Evolutionary conservation across 2,113 vertebrate species (phyloP).

Genomic region (Callithrix jacchus): DNA sequence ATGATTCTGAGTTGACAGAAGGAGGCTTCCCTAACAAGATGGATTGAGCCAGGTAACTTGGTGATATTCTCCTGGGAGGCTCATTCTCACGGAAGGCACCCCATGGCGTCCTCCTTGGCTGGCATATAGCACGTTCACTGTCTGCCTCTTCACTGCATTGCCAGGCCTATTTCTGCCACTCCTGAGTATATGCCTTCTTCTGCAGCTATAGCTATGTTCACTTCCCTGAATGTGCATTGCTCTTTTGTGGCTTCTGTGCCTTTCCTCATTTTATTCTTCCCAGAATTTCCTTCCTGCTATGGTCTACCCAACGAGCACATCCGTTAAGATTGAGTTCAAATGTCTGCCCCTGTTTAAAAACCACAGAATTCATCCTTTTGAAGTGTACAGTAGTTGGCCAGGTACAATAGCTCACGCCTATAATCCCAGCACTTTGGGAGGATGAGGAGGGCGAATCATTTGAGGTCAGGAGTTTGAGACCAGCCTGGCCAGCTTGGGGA

Average conservation of each 20-base stretch:
- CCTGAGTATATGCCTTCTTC: background rate
- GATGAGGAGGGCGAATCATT: no score
- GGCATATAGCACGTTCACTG: background rate
- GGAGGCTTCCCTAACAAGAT: background rate
- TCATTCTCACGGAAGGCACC: background rate
- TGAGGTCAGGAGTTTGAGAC: no score
- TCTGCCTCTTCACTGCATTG: background rate
- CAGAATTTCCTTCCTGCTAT: slow-evolving; percentile 19
- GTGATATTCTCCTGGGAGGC: background rate
- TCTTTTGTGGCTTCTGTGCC: background rate
- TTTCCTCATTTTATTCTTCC: background rate
- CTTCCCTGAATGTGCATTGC: background rate
- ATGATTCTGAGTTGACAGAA: background rate
- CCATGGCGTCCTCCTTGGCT: background rate
- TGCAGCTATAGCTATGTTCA: background rate
- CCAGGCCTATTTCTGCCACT: background rate
- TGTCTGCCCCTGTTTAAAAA: background rate
- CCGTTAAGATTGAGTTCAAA: background rate
- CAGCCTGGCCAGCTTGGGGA: no score
- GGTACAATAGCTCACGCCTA: no score
- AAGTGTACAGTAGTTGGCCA: background rate
- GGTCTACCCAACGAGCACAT: background rate
- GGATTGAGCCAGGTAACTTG: background rate
- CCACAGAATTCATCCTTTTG: background rate
- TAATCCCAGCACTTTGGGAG: no score